Base-by-base conservation (phyloP, 2,113 vertebrate genomes). In the Solea senegalensis region DNA sequence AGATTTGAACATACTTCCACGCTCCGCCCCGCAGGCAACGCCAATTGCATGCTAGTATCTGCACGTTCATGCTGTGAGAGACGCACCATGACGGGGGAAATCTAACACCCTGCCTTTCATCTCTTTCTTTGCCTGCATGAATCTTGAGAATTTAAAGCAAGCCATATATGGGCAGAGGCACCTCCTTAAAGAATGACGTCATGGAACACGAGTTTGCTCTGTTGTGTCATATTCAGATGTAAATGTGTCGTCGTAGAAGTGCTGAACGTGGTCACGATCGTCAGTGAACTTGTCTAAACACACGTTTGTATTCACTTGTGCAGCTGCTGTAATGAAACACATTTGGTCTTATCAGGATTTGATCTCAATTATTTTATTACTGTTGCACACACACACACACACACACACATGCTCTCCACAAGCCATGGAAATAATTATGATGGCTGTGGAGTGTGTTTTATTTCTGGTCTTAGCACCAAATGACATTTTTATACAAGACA, bases 11-110 rank as follows among this genome's bases (percentile, higher is more conserved):
- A 16, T 46, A 43, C 56, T 8, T 60, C 28, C 5, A 11, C 14
- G 46, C 21, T 58, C 39, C 57, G 55, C 43, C 56, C 57, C 26
- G 13, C 12, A 66, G 41, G 12, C 49, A 48, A 26, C 54, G 59
- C 43, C 46, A 8, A 67, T 34, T 51, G 50, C 16, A 55, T 39
- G 12, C 49, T 54, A 55, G 39, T 64, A 7, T 27, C 11, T 63
- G 57, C 57, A 64, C 9, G 6, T 57, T 16, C 28, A 28, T 34
- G 43, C 43, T 48, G 44, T 40, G 41, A 71, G 40, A 21, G 40
- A 43, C 13, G 6, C 43, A 28, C 10, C 26, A 48, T 48, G 45
- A 46, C 52, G 50, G 11, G 46, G 3, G 28, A 41, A 16, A 48
- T 45, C 21, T 1, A 10, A 15, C 8, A 15, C 4, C 6, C 14